Evolutionary conservation across 2,888 invertebrate genomes (phyloP), one percentile per base, ranked within the genome.

Genomic region (Drosophila cyrtoloma): DNA sequence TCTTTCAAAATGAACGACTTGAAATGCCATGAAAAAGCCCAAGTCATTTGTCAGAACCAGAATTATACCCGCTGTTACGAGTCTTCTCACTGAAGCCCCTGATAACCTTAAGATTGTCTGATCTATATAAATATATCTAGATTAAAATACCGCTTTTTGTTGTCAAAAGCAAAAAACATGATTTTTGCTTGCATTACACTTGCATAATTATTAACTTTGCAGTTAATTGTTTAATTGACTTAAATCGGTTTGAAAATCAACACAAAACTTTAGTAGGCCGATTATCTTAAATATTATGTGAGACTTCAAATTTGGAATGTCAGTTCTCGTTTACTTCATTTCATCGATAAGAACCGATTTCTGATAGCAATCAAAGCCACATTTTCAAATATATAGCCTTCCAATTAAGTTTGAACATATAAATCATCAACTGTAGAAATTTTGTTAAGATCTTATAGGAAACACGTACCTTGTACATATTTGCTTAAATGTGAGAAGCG

Each of bases 1-100:
- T 16, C 47, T 5, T 77, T 67, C 30, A 22, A 39, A 30, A 71
- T 67, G 77, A 77, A 81, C 57, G 57, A 71, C 47, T 53, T 52
- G 77, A 0, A 5, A 0, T 76, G 70, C 28, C 0, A 0, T 2
- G 9, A 47, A 0, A 50, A 39, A 7, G 47, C 53, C 7, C 1
- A 33, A 3, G 52, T 37, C 14, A 1, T 71, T 12, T 44, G 74
- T 16, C 52, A 71, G 30, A 37, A 16, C 33, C 26, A 51, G 26
- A 32, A 57, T 51, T 12, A 16, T 5, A 5, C 22, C 2, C 22
- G 33, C 2, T 70, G 68, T 32, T 5, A 0, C 22, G 39, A 35
- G 3, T 2, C 14, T 35, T 30, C 22, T 3, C 14, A 14, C 0
- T 58, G 26, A 5, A 3, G 1, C 30, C 2, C 1, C 14, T 39